Conservation (phyloP, 53 echinoderm and acorn worm genomes). For the Paracentrotus lividus region DNA sequence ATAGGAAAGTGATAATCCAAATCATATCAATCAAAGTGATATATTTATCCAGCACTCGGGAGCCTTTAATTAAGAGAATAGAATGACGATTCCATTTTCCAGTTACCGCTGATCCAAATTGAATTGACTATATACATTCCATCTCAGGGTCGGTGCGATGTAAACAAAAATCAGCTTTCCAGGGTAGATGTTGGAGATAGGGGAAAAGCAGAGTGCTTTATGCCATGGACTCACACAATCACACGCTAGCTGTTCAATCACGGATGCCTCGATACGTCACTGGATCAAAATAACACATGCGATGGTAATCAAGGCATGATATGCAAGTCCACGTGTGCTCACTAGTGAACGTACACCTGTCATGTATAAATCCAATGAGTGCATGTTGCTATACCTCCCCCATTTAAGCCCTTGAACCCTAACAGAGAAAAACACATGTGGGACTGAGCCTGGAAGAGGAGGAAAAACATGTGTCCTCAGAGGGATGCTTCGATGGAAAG, state of each 20-base stretch:
- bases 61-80: neutral
- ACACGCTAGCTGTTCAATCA: constrained; percentile 42
- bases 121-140: neutral
- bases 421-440: neutral
- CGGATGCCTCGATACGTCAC: neutral
- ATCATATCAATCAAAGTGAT: neutral
- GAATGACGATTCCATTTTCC: constrained; percentile 17
- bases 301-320: constrained; percentile 19
- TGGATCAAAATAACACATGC: constrained; percentile 63
- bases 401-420: constrained; percentile 28
- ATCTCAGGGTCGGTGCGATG: neutral
- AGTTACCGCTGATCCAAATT: constrained; percentile 6
- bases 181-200: neutral
- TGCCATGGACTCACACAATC: neutral
- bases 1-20: neutral
- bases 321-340: constrained; percentile 44
- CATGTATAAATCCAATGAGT: constrained; percentile 42
- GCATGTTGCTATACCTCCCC: constrained; percentile 22
- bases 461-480: neutral
- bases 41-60: neutral
- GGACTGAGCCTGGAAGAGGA: constrained; percentile 4
- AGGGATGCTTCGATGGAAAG: neutral
- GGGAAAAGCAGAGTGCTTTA: neutral
- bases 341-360: constrained; percentile 4
- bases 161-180: constrained; percentile 13